A percentile compares a stretch with the other conserved stretches of the same genome.
Conservation (phyloP, 1,140 invertebrate genomes). For the Subanguina moxae region DNA sequence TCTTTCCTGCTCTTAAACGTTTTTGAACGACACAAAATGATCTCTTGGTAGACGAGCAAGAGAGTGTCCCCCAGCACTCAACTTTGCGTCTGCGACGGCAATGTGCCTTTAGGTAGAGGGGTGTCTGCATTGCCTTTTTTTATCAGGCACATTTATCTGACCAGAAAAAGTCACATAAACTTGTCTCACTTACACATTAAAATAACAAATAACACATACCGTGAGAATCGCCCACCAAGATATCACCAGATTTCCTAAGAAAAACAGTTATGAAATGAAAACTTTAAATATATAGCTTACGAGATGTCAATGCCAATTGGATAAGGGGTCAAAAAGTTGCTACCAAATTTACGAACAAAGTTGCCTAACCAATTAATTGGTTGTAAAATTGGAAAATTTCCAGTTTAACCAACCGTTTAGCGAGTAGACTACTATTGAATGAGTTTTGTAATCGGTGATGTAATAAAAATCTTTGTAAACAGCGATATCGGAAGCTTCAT, state of each 20-base stretch:
- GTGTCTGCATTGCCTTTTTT: too few species aligned
- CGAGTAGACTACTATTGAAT: constrained; percentile 29
- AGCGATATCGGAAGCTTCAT: constrained; percentile 30
- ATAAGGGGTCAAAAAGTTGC: constrained; percentile 24
- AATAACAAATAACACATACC: neutral
- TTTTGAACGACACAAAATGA: too few species aligned
- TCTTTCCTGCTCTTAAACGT: too few species aligned
- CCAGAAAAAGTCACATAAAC: too few species aligned
- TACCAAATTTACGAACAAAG: constrained; percentile 26
- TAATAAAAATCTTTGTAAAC: constrained; percentile 35
- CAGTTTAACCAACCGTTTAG: constrained; percentile 19
- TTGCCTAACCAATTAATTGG: constrained; percentile 23
- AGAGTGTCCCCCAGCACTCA: too few species aligned
- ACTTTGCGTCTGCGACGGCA: too few species aligned
- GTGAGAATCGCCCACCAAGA: constrained; percentile 34
- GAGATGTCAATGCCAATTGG: constrained; percentile 37
- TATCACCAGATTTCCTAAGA: constrained; percentile 21
- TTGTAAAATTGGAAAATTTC: neutral
- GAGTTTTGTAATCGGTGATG: constrained; percentile 38
- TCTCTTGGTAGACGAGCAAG: too few species aligned
- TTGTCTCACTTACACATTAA: neutral
- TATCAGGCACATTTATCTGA: too few species aligned
- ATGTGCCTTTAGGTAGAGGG: too few species aligned
- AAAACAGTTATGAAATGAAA: too few species aligned
- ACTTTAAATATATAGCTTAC: too few species aligned